Conservation (phyloP, 2,888 invertebrate species). For the Philereme transversata region DNA sequence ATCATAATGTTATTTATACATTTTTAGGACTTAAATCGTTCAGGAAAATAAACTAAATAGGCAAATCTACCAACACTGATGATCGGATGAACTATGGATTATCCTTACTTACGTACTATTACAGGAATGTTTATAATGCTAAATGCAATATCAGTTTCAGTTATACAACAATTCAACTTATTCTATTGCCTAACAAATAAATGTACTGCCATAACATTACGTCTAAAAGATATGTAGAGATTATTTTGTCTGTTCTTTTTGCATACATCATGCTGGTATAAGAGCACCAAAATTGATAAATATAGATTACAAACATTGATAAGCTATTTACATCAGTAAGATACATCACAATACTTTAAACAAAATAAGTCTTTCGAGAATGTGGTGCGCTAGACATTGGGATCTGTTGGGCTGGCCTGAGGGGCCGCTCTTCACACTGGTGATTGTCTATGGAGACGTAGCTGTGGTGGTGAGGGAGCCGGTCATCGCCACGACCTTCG, state of each 20-base stretch:
- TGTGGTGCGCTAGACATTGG: constrained; percentile 77
- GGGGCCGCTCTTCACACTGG: constrained; percentile 78
- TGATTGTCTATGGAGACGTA: constrained; percentile 83
- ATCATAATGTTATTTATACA: constrained; percentile 50
- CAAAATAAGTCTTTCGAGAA: constrained; percentile 81
- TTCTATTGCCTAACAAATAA: constrained; percentile 14
- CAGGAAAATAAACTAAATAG: constrained; percentile 70
- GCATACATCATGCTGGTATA: constrained; percentile 16
- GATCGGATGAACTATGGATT: constrained; percentile 35
- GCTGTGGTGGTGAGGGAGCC: constrained; percentile 82
- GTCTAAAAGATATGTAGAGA: constrained; percentile 29
- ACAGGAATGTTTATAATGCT: constrained; percentile 52
- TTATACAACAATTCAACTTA: constrained; percentile 7
- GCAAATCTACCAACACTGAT: constrained; percentile 40
- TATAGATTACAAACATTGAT: constrained; percentile 26
- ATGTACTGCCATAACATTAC: constrained; percentile 19
- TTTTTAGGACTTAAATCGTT: constrained; percentile 54
- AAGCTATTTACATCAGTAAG: constrained; percentile 49
- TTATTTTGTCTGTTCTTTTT: constrained; percentile 16
- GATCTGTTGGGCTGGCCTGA: constrained; percentile 77
- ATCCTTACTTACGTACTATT: constrained; percentile 10
- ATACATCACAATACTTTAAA: constrained; percentile 58
- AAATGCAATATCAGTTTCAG: constrained; percentile 20
- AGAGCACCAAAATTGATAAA: constrained; percentile 36
- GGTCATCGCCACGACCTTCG: constrained; percentile 82